These are phyloP conservation scores for Lanistes nyassanus DNA, from an alignment of 1,140 invertebrate genomes.

Conservation along the genomic window DNA sequence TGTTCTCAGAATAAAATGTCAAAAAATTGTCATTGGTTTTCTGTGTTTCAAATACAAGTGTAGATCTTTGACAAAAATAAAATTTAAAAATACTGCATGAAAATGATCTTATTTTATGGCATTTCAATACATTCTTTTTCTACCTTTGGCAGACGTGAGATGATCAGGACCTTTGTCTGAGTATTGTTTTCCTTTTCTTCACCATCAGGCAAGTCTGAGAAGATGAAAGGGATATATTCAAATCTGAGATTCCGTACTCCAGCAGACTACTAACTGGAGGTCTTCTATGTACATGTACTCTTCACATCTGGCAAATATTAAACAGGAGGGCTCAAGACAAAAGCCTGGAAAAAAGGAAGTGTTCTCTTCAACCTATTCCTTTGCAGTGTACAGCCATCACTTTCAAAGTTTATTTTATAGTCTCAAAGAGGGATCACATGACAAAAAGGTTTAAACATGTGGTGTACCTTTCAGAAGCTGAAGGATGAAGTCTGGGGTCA, in stretches of 20 bases:
- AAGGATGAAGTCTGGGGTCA: constrained; percentile 55
- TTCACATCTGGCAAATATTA: neutral
- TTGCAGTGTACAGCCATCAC: too few species aligned
- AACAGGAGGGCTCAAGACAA: neutral
- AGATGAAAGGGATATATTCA: constrained; percentile 20
- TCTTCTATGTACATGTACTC: too few species aligned
- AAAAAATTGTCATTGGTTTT: too few species aligned
- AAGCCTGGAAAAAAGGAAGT: neutral
- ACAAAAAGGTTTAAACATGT: too few species aligned
- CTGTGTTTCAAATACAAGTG: too few species aligned
- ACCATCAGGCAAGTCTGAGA: constrained; percentile 25
- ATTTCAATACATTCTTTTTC: neutral
- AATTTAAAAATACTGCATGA: neutral
- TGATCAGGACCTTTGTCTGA: constrained; percentile 41
- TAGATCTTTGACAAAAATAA: neutral
- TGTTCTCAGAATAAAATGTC: too few species aligned
- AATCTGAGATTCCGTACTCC: too few species aligned
- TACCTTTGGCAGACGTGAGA: constrained; percentile 47
- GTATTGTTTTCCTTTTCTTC: constrained; percentile 28
- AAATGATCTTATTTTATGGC: neutral
- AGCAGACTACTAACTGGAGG: neutral
- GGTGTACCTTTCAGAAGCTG: constrained; percentile 51
- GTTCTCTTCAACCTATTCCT: too few species aligned
- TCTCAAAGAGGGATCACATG: too few species aligned
- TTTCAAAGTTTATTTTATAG: too few species aligned